Evolutionary conservation across 2,797 vertebrate genomes (phyloP).

Genomic region (Euthynnus affinis): DNA sequence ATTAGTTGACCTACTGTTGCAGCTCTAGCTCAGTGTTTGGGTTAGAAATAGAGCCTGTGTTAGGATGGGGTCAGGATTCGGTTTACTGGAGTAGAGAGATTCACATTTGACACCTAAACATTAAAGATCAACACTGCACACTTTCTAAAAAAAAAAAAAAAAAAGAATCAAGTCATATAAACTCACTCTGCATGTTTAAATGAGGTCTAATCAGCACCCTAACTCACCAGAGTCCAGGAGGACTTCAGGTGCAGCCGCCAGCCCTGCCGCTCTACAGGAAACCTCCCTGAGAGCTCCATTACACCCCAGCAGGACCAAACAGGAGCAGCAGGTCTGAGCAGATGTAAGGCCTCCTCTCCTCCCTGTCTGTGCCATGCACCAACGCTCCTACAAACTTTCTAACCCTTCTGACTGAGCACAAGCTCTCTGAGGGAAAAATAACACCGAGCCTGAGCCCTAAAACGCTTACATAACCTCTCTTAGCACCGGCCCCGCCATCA

Average conservation of each 20-base stretch:
- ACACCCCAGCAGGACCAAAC: slow-evolving; percentile 13
- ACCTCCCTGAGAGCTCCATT: slow-evolving; percentile 57
- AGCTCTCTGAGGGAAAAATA: slow-evolving; percentile 44
- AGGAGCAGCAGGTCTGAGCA: neutral
- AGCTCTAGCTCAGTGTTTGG: neutral
- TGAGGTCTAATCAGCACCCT: neutral
- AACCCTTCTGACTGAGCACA: slow-evolving; percentile 26
- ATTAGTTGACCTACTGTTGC: too few relatives aligned
- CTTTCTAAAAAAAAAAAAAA: neutral
- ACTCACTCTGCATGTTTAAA: slow-evolving; percentile 2
- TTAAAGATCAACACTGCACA: neutral
- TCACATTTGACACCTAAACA: neutral
- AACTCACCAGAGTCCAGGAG: slow-evolving; percentile 80
- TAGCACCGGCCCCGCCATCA: neutral
- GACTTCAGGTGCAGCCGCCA: slow-evolving; percentile 54
- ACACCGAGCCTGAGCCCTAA: slow-evolving; percentile 48
- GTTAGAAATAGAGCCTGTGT: neutral
- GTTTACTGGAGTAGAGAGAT: neutral
- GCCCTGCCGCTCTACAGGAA: slow-evolving; percentile 34
- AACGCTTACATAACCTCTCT: slow-evolving; percentile 65
- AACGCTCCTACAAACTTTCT: slow-evolving; percentile 34
- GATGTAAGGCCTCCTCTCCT: slow-evolving; percentile 9
- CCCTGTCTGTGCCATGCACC: slow-evolving; percentile 42
- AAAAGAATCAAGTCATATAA: neutral
- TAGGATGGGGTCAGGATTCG: neutral